Conservation (phyloP, 2,797 vertebrate species). For the Syngnathus acus region DNA sequence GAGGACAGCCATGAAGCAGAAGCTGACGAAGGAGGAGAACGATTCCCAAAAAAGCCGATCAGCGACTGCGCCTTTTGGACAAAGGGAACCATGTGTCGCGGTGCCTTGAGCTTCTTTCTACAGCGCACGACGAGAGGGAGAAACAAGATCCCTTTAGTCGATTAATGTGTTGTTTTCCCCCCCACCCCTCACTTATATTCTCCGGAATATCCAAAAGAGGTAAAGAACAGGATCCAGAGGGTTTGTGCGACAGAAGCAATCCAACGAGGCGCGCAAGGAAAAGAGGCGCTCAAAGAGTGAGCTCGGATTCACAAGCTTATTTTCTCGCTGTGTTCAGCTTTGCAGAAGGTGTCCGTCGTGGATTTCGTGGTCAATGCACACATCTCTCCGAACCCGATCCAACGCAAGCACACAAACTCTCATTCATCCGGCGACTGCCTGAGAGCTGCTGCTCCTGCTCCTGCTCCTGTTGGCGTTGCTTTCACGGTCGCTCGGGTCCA, state of each 20-base stretch:
- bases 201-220: slow-evolving; percentile 55
- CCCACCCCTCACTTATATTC: slow-evolving; percentile 33
- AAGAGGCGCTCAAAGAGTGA: neutral
- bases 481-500: slow-evolving; percentile 50
- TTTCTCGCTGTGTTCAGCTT: slow-evolving; percentile 22
- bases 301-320: neutral
- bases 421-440: slow-evolving; percentile 66
- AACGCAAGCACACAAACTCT: slow-evolving; percentile 60
- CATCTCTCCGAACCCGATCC: slow-evolving; percentile 57
- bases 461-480: slow-evolving; percentile 27
- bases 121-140: slow-evolving; percentile 33
- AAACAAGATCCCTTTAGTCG: slow-evolving; percentile 8
- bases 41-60: slow-evolving; percentile 45
- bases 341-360: slow-evolving; percentile 24
- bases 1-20: slow-evolving; percentile 58
- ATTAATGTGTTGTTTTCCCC: slow-evolving; percentile 6
- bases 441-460: slow-evolving; percentile 16
- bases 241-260: slow-evolving; percentile 50
- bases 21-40: slow-evolving; percentile 27
- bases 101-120: slow-evolving; percentile 48
- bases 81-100: slow-evolving; percentile 84
- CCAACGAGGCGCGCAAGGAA: slow-evolving; percentile 55
- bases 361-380: slow-evolving; percentile 32
- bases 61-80: slow-evolving; percentile 74
- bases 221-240: slow-evolving; percentile 44